Evolutionary conservation across 2,113 vertebrate genomes (phyloP).

Genomic region (Cebus imitator): DNA sequence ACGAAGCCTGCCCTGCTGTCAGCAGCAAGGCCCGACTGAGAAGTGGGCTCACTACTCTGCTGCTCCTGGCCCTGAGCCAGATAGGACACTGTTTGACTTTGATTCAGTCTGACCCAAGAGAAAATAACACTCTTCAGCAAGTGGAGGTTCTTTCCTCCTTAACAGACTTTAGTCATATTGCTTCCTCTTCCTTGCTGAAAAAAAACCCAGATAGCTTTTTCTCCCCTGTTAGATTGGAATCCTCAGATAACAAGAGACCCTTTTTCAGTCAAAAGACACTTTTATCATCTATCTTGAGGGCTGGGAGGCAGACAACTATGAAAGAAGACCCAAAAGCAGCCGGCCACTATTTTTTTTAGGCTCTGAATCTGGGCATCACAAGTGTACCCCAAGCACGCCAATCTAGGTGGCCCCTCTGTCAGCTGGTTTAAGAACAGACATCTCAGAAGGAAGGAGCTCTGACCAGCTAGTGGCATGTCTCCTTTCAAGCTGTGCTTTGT

Average conservation of each 20-base stretch:
- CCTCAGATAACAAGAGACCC: not conserved
- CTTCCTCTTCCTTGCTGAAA: not conserved
- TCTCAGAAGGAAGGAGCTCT: not conserved
- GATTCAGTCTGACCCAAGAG: not conserved
- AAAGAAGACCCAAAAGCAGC: not conserved
- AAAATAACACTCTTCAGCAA: constrained; percentile 9
- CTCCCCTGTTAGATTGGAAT: not conserved
- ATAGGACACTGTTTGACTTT: constrained; percentile 19
- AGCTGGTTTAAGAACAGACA: not conserved
- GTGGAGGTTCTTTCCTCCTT: not conserved
- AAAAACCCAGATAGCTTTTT: not conserved
- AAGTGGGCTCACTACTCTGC: not conserved
- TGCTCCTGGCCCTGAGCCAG: not conserved
- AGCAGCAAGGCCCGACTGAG: not conserved
- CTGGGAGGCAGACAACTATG: not conserved
- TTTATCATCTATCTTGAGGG: not conserved
- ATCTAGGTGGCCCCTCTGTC: not conserved
- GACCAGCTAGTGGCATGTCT: not conserved
- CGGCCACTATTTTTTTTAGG: not conserved
- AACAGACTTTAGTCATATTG: not conserved
- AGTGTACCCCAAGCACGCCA: not conserved
- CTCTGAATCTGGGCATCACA: not conserved
- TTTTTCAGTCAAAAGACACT: not conserved
- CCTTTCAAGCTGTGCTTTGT: constrained; percentile 31
- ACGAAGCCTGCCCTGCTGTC: not conserved